phyloP scores from a whole-genome alignment of 2,888 invertebrate genomes.

The Cataglyphis cursor region DNA sequence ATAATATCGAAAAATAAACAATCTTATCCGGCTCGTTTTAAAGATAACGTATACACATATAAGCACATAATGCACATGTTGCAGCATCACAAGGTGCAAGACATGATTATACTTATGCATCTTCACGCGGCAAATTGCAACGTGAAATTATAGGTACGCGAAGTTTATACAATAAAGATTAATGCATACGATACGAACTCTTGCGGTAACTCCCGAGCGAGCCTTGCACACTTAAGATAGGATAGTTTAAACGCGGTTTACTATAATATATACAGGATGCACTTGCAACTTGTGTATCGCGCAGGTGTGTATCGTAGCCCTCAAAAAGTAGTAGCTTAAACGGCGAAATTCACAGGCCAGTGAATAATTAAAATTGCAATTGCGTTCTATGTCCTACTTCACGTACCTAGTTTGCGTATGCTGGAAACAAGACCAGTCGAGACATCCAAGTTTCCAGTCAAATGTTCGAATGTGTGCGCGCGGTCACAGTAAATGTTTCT shows the following conservation, averaged over 20 bases:
- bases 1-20: not conserved
- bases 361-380: slow-evolving; percentile 49
- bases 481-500: not conserved
- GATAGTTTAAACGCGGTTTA: slow-evolving; percentile 28
- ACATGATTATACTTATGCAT: slow-evolving; percentile 49
- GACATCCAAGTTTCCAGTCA: not conserved
- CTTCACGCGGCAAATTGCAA: slow-evolving; percentile 54
- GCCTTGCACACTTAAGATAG: slow-evolving; percentile 42
- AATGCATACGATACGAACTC: slow-evolving; percentile 52
- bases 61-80: slow-evolving; percentile 36
- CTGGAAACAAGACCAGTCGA: slow-evolving; percentile 23
- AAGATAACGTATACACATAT: not conserved
- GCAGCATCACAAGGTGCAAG: slow-evolving; percentile 35
- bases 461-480: not conserved
- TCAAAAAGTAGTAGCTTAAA: slow-evolving; percentile 46
- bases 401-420: slow-evolving; percentile 16
- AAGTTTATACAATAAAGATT: slow-evolving; percentile 58
- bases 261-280: slow-evolving; percentile 14
- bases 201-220: slow-evolving; percentile 44
- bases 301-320: slow-evolving; percentile 43
- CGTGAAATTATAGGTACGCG: slow-evolving; percentile 53
- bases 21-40: slow-evolving; percentile 22
- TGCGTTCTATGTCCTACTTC: slow-evolving; percentile 34
- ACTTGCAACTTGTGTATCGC: slow-evolving; percentile 40
- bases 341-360: slow-evolving; percentile 43